Evolutionary conservation across 2,113 vertebrate genomes (phyloP).

Genomic region (Notothenia rossii): DNA sequence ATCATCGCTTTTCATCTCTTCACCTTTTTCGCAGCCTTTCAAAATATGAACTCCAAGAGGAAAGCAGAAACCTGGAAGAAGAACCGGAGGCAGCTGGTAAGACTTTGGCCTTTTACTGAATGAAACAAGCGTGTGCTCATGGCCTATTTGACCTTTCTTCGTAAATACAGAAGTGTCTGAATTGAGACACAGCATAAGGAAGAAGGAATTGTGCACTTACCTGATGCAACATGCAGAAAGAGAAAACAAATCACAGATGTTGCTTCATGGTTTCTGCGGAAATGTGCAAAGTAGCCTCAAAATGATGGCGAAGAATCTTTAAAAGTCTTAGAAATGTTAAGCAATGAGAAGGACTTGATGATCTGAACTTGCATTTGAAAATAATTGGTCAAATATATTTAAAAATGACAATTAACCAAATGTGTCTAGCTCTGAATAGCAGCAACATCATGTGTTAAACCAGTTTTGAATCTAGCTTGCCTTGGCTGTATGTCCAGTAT

Average conservation of each 20-base stretch:
- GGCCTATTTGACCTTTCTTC: too few relatives aligned
- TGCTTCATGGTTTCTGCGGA: neutral
- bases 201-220: neutral
- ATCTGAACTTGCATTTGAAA: too few relatives aligned
- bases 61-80: constrained; percentile 99
- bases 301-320: neutral
- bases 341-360: too few relatives aligned
- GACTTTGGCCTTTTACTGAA: constrained; percentile 39
- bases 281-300: neutral
- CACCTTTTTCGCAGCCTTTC: constrained; percentile 88
- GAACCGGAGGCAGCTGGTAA: constrained; percentile 95
- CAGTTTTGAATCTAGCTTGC: too few relatives aligned
- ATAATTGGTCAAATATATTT: too few relatives aligned
- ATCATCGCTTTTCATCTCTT: neutral
- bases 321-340: too few relatives aligned
- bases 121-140: neutral
- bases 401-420: too few relatives aligned
- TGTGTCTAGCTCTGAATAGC: too few relatives aligned
- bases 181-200: neutral
- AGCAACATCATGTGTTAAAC: too few relatives aligned
- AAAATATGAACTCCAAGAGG: constrained; percentile 99
- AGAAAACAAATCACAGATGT: neutral
- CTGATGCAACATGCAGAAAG: neutral
- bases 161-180: neutral
- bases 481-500: too few relatives aligned